phyloP scores from a whole-genome alignment of 2,888 invertebrate genomes.

The Trachelus tabidus region DNA sequence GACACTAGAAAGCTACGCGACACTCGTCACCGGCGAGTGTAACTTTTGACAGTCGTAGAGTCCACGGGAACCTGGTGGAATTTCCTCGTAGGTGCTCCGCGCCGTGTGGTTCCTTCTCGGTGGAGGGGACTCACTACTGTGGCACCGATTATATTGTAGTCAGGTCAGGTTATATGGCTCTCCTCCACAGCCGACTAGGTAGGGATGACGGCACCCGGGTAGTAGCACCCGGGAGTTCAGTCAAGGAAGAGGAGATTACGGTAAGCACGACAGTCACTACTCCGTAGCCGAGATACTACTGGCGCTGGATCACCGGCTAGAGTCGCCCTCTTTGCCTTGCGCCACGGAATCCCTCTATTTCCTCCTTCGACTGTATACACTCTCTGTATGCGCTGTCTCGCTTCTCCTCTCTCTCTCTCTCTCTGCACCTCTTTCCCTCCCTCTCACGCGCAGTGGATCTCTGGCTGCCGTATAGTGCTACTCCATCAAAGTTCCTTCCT shows the following conservation, averaged over 20 bases:
- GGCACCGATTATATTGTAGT: background rate
- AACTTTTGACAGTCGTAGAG: background rate
- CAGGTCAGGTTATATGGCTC: background rate
- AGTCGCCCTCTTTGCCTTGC: constrained; percentile 33
- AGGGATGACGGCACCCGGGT: constrained; percentile 1
- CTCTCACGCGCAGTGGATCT: constrained; percentile 6
- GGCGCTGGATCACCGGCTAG: constrained; percentile 31
- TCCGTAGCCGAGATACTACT: constrained; percentile 46
- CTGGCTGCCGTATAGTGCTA: background rate
- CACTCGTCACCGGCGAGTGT: background rate
- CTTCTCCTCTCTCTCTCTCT: constrained; percentile 17
- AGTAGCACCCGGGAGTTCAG: background rate
- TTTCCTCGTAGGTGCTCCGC: background rate
- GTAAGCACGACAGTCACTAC: constrained; percentile 38
- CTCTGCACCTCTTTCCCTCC: constrained; percentile 12
- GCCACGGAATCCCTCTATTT: background rate
- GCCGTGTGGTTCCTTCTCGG: constrained; percentile 16
- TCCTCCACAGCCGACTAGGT: background rate
- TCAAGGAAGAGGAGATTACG: constrained; percentile 23
- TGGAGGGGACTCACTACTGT: constrained; percentile 6
- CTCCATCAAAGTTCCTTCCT: background rate
- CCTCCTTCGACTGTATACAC: background rate
- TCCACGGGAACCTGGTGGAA: background rate
- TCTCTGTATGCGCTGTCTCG: constrained; percentile 12
- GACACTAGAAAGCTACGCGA: background rate